Conservation (phyloP, 1,140 invertebrate species). For the Ectropis grisescens region DNA sequence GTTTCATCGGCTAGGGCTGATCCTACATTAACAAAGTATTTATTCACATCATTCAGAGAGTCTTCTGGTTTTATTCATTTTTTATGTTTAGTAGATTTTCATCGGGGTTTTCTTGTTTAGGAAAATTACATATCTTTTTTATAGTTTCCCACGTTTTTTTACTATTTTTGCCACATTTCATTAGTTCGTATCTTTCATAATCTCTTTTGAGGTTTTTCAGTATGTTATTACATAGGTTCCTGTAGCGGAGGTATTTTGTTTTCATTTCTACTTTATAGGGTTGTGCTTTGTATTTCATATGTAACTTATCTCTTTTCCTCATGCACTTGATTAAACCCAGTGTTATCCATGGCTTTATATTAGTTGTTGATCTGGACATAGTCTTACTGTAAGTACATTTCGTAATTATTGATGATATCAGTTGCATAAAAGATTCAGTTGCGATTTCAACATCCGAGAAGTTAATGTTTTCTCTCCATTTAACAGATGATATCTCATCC, state of each 20-base stretch:
- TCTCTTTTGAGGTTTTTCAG: constrained; percentile 3
- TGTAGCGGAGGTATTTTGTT: constrained; percentile 6
- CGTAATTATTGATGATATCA: not conserved
- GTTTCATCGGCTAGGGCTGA: constrained; percentile 1
- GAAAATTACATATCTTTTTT: not conserved
- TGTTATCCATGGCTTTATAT: constrained; percentile 7
- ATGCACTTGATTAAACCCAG: constrained; percentile 7
- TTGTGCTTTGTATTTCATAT: constrained; percentile 4
- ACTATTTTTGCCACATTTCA: constrained; percentile 1
- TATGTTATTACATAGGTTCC: constrained; percentile 6
- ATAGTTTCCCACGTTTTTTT: constrained; percentile 7
- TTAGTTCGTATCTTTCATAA: not conserved
- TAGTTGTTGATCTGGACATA: not conserved
- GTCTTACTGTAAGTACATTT: not conserved
- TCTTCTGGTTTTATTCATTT: constrained; percentile 1
- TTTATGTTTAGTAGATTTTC: not conserved
- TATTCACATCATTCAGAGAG: constrained; percentile 3
- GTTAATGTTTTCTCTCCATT: too few species aligned
- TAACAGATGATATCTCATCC: not conserved
- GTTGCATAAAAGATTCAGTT: not conserved
- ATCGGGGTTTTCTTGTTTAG: not conserved
- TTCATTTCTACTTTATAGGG: constrained; percentile 1
- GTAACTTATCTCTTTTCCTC: constrained; percentile 8
- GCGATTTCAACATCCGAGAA: too few species aligned
- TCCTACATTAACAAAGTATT: constrained; percentile 4